phyloP scores from a whole-genome alignment of 2,888 invertebrate species.

The Erebia palarica region DNA sequence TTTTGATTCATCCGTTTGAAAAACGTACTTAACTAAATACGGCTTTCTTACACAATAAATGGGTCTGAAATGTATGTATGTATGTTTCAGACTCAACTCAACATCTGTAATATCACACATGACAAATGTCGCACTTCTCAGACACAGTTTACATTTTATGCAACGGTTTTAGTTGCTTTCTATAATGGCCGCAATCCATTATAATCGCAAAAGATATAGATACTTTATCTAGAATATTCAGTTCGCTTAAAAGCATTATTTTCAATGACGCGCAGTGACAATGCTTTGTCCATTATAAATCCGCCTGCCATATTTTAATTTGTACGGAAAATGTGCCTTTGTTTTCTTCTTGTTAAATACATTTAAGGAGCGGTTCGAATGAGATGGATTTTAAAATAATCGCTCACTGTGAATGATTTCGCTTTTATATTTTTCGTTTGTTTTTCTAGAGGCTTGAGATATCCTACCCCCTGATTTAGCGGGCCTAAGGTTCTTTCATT shows the following conservation, averaged over 20 bases:
- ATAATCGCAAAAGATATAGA: conserved; percentile 5
- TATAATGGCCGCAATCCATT: conserved; percentile 11
- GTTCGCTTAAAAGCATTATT: conserved; percentile 36
- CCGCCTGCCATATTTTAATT: conserved; percentile 32
- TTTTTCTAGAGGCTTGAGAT: not conserved
- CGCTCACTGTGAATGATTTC: conserved; percentile 2
- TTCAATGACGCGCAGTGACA: conserved; percentile 39
- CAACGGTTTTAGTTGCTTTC: not conserved
- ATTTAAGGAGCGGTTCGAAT: conserved; percentile 27
- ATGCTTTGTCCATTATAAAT: conserved; percentile 38
- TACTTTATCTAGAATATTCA: conserved; percentile 12
- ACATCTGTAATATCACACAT: too few relatives aligned
- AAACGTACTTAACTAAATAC: too few relatives aligned
- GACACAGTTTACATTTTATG: not conserved
- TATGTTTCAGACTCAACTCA: too few relatives aligned
- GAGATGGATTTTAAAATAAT: conserved; percentile 26
- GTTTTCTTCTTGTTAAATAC: conserved; percentile 28
- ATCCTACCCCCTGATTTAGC: not conserved
- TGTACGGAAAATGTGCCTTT: conserved; percentile 34
- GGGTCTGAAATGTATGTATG: too few relatives aligned
- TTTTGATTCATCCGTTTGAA: too few relatives aligned
- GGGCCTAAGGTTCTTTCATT: too few relatives aligned
- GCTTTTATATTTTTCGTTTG: conserved; percentile 7
- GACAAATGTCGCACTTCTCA: too few relatives aligned
- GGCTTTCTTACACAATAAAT: too few relatives aligned